Conservation (phyloP, 2,113 vertebrate genomes). For the Phyllostomus hastatus region DNA sequence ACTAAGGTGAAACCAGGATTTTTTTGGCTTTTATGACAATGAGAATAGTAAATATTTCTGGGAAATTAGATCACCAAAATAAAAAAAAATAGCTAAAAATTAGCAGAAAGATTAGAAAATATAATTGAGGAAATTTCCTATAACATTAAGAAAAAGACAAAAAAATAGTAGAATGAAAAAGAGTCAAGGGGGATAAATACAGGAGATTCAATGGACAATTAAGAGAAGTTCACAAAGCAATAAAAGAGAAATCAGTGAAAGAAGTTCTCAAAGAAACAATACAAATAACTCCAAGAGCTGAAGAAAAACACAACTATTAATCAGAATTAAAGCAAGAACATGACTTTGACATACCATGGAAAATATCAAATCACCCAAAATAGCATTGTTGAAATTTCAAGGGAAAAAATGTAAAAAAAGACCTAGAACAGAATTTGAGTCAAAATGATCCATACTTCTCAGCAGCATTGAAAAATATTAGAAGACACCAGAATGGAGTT, state of each 20-base stretch:
- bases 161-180: not conserved
- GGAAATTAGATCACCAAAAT: not conserved
- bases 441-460: not conserved
- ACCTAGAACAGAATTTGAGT: not conserved
- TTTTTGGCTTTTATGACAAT: not conserved
- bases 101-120: not conserved
- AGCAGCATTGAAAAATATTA: not conserved
- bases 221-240: not conserved
- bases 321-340: conserved; percentile 5
- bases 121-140: not conserved
- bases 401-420: not conserved
- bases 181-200: not conserved
- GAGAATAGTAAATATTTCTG: not conserved
- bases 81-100: not conserved
- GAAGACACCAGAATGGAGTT: not conserved
- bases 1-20: not conserved
- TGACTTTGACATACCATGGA: not conserved
- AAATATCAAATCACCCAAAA: not conserved
- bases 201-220: not conserved
- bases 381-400: not conserved
- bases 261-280: not conserved
- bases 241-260: not conserved
- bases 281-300: not conserved
- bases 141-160: not conserved
- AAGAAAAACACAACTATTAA: not conserved